A percentile compares a stretch with the other conserved stretches of the same genome.
phyloP scores from a whole-genome alignment of 2,888 invertebrate species.

The Cremastobaeus sp. region DNA sequence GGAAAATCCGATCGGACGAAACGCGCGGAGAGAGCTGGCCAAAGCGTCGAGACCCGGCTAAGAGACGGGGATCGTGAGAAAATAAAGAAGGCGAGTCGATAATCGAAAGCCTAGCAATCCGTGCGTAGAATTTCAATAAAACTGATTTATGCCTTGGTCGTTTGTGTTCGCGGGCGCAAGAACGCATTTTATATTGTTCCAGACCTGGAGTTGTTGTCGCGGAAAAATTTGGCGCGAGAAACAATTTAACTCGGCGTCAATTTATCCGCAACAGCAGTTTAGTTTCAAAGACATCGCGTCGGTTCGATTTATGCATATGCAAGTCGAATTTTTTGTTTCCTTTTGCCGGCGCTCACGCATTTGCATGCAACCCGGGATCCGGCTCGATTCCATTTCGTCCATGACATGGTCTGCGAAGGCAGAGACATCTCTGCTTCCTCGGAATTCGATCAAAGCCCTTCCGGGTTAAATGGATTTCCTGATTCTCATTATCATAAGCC shows the following conservation, averaged over 20 bases:
- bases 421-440: constrained; percentile 36
- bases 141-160: constrained; percentile 18
- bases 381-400: constrained; percentile 26
- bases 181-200: constrained; percentile 23
- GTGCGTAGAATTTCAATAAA: constrained; percentile 29
- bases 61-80: constrained; percentile 20
- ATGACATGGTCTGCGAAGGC: constrained; percentile 12
- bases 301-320: constrained; percentile 38
- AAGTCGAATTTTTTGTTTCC: constrained; percentile 8
- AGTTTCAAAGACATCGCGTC: constrained; percentile 23
- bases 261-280: constrained; percentile 27
- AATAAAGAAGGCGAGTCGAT: constrained; percentile 31
- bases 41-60: constrained; percentile 19
- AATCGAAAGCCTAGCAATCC: constrained; percentile 16
- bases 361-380: constrained; percentile 21
- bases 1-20: constrained; percentile 35
- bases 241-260: constrained; percentile 23
- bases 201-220: constrained; percentile 5
- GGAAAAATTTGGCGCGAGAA: constrained; percentile 12
- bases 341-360: constrained; percentile 8
- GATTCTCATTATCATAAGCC: constrained; percentile 63
- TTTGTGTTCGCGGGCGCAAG: constrained; percentile 4
- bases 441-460: constrained; percentile 44
- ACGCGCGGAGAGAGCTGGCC: constrained; percentile 34
- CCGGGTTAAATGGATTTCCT: constrained; percentile 59